These are phyloP conservation scores for Acholoe squamosa DNA, from an alignment of 2,888 invertebrate species.

Conservation along the genomic window DNA sequence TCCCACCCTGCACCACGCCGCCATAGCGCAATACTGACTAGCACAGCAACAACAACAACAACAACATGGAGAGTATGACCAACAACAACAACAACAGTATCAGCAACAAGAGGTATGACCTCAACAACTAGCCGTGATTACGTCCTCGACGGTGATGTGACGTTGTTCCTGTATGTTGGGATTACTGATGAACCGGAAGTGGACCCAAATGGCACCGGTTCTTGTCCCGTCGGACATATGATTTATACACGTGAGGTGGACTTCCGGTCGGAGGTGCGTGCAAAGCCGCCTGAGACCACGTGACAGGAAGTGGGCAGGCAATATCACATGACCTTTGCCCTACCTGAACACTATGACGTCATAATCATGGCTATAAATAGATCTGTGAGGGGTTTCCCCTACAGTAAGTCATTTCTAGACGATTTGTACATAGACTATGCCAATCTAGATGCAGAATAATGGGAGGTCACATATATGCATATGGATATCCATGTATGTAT, in stretches of 20 bases:
- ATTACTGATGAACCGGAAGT: too few relatives aligned
- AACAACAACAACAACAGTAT: neutral
- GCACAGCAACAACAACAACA: constrained; percentile 52
- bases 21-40: constrained; percentile 76
- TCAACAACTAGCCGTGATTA: neutral
- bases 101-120: neutral
- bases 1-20: constrained; percentile 68
- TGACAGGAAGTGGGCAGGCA: constrained; percentile 27
- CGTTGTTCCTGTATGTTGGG: too few relatives aligned
- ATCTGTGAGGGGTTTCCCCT: neutral
- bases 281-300: neutral
- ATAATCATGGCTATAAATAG: neutral
- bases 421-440: neutral
- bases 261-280: constrained; percentile 21
- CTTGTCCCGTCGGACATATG: neutral
- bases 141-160: too few relatives aligned
- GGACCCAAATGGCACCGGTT: neutral
- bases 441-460: neutral
- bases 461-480: too few relatives aligned
- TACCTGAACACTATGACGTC: constrained; percentile 22
- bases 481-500: too few relatives aligned
- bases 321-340: neutral
- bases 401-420: neutral
- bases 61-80: too few relatives aligned
- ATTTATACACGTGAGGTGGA: constrained; percentile 31